Evolutionary conservation across 92 coral and sea anemone genomes (phyloP), one percentile per base, ranked within the genome.

Genomic region (Porites lobata): DNA sequence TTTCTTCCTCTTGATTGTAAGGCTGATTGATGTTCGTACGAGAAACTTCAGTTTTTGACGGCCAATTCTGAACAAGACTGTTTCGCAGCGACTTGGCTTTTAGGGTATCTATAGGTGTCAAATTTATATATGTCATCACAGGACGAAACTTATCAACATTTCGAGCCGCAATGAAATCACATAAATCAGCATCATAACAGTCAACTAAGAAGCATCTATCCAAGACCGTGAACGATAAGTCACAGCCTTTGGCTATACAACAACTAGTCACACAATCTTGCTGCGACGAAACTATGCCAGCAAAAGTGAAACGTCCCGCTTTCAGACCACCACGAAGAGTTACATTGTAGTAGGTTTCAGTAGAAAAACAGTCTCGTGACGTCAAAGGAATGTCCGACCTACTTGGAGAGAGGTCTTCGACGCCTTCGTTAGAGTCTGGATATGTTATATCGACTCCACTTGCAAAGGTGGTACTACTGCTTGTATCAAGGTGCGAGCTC

Each of bases 271-370:
- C 94, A 84, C 99, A 96, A 8, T 93, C 96, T 17, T 83, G 88
- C 15, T 93, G 66, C 4, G 90, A 79, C 2, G 81, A 71, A 56
- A 89, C 91, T n/a, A 59, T 90, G 4, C 99, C 99, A 8, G 72
- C 87, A 29, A 86, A 93, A 20, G 84, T 90, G 63, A 95, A 96
- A 58, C 90, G 90, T 6, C 96, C 96, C 15, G 98, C 95, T 43
- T 86, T 80, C 52, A 88, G 79, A 21, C 99, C 99, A 22, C 96
- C 98, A 52, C 87, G 90, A 1, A 96, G 64, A 17, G 99, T 95
- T 14, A 90, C 95, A 59, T 95, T 90, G 69, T 90, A 61, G 19
- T 72, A 91, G 1, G 89, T 61, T 18, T 68, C 69, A 52, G 19
- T 29, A 29, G 89, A 10, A 11, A 67, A 12, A 74, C 87, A 83